Conservation (phyloP, 2,797 vertebrate genomes). For the Iguana delicatissima region DNA sequence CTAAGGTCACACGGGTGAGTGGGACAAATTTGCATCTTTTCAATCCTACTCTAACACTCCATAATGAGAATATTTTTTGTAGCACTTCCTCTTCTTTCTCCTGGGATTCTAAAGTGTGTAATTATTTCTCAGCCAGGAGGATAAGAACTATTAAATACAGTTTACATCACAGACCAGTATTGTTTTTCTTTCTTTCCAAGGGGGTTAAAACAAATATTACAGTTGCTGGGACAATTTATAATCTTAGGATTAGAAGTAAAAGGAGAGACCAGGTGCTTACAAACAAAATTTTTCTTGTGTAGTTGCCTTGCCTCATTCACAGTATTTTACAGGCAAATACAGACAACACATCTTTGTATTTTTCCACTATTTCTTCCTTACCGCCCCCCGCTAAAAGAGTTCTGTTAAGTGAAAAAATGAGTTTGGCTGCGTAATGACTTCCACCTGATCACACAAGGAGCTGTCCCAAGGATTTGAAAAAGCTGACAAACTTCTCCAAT, state of each 20-base stretch:
- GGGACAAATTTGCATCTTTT: neutral
- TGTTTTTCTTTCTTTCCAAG: neutral
- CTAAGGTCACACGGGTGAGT: neutral
- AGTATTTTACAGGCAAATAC: neutral
- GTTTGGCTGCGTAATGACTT: neutral
- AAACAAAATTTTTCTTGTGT: neutral
- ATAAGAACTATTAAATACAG: neutral
- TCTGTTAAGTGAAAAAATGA: neutral
- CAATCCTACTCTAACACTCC: too few relatives aligned
- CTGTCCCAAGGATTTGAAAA: too few relatives aligned
- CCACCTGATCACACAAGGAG: neutral
- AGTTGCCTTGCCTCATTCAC: neutral
- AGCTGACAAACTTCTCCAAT: too few relatives aligned
- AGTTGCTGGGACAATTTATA: neutral
- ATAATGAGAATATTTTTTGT: neutral
- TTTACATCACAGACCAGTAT: neutral
- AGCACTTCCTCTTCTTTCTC: neutral
- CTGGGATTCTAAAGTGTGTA: neutral
- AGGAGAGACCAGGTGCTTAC: neutral
- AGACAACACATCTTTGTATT: neutral
- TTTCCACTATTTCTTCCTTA: neutral
- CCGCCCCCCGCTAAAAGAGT: neutral
- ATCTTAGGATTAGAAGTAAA: neutral
- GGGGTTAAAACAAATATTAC: neutral
- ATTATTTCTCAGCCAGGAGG: neutral